Evolutionary conservation across 2,113 vertebrate species (phyloP), one percentile per base, ranked within the genome.

Genomic region (Gnathonemus longibarbis): DNA sequence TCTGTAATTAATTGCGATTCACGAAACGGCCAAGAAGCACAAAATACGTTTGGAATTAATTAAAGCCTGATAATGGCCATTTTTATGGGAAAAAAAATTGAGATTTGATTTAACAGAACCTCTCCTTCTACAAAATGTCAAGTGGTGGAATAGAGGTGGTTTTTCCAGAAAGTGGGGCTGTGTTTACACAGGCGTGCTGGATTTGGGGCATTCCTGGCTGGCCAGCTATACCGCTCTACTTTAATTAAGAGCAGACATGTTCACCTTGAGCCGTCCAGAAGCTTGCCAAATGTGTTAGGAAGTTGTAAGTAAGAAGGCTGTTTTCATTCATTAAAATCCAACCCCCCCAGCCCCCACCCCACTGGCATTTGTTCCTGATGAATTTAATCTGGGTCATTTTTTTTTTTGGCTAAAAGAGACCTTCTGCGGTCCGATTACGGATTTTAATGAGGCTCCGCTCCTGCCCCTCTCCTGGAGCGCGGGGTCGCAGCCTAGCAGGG

Each of bases 261-360:
- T 87, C 46, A 88, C 48, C 85, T 53, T 77, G 19, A 35, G 58
- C 46, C 19, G 66, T 19, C 53, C 19, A 66, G 87, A 58, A 88
- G 35, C 35, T 88, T n/a, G 50, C 27, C 13, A 56, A 53, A 62
- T 56, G 42, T 42, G 85, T 53, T 87, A 52, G 42, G 49, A 39
- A 48, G 83, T 42, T 89, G 48, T 53, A 42, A 88, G 66, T 53
- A 24, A 45, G 27, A 88, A 90, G 21, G 48, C 48, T 42, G 49
- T 35, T 70, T 88, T 77, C 58, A 80, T 90, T 88, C 48, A 53
- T 45, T 77, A 88, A 90, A 88, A 45, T 56, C 35, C 52, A 19
- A 1, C 7, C 56, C 35, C 9, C 39, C 35, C 19, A 7, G 39
- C 9, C 35, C 35, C 10, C 39, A 15, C 77, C 89, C 13, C 13